These are phyloP conservation scores for Diachasma alloeum DNA, from an alignment of 1,140 invertebrate species.

Conservation along the genomic window DNA sequence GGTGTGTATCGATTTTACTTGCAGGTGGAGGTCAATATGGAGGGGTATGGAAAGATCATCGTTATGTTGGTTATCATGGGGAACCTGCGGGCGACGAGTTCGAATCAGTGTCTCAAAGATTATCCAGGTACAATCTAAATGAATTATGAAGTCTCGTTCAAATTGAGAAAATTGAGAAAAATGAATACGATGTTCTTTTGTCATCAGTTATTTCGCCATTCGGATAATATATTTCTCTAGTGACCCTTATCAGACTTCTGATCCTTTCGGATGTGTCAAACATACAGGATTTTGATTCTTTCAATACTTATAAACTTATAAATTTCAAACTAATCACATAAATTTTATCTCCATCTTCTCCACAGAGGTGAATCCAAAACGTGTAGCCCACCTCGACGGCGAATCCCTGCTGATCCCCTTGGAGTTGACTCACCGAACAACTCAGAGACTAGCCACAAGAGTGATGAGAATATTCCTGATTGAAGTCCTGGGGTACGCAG, in stretches of 20 bases:
- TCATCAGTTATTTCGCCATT: too few species aligned
- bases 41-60: slow-evolving; percentile 34
- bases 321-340: too few species aligned
- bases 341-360: neutral
- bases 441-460: slow-evolving; percentile 70
- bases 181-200: too few species aligned
- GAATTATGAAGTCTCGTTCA: neutral
- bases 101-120: slow-evolving; percentile 45
- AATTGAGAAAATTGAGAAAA: too few species aligned
- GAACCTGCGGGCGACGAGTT: slow-evolving; percentile 31
- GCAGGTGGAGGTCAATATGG: slow-evolving; percentile 45
- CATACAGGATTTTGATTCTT: too few species aligned
- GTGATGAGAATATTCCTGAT: slow-evolving; percentile 73
- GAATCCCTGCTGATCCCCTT: slow-evolving; percentile 56
- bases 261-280: too few species aligned
- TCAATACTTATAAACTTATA: too few species aligned
- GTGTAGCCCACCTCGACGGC: slow-evolving; percentile 43
- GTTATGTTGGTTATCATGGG: slow-evolving; percentile 39
- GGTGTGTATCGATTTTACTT: slow-evolving; percentile 1
- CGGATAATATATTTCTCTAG: too few species aligned
- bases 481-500: slow-evolving; percentile 72
- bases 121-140: neutral
- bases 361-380: slow-evolving; percentile 54
- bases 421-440: slow-evolving; percentile 67
- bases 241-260: too few species aligned